Percentiles rank a stretch among this genome's conserved stretches.
phyloP scores from a whole-genome alignment of 2,888 invertebrate genomes.

The Protonemura montana region DNA sequence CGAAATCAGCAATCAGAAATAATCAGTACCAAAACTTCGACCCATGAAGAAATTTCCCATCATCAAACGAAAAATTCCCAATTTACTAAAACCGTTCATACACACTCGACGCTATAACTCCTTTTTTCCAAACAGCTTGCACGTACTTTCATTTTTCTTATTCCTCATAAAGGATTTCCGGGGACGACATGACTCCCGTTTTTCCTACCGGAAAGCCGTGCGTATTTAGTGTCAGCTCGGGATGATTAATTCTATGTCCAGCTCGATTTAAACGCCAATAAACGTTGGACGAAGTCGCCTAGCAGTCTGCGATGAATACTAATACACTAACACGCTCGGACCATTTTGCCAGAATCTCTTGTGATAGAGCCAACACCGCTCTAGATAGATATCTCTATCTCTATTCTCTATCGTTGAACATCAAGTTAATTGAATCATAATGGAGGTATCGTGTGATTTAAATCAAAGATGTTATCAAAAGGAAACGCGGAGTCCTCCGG shows the following conservation, averaged over 20 bases:
- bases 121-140: neutral
- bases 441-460: neutral
- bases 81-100: no score
- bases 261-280: neutral
- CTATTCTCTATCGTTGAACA: neutral
- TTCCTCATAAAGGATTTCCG: neutral
- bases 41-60: neutral
- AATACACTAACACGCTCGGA: neutral
- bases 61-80: neutral
- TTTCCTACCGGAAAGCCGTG: neutral
- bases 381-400: neutral
- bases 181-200: neutral
- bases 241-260: neutral
- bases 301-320: neutral
- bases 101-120: no score
- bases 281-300: neutral
- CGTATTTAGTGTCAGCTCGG: neutral
- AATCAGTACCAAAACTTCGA: neutral
- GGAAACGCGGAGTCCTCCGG: neutral
- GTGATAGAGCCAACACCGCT: neutral
- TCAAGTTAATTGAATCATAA: conserved; percentile 1
- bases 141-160: neutral
- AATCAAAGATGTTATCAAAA: neutral
- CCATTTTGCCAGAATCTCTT: neutral
- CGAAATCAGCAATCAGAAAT: neutral